A percentile compares a stretch with the other conserved stretches of the same genome.
These are phyloP conservation scores for Alethe castanea DNA, from an alignment of 2,113 vertebrate species.

Conservation along the genomic window DNA sequence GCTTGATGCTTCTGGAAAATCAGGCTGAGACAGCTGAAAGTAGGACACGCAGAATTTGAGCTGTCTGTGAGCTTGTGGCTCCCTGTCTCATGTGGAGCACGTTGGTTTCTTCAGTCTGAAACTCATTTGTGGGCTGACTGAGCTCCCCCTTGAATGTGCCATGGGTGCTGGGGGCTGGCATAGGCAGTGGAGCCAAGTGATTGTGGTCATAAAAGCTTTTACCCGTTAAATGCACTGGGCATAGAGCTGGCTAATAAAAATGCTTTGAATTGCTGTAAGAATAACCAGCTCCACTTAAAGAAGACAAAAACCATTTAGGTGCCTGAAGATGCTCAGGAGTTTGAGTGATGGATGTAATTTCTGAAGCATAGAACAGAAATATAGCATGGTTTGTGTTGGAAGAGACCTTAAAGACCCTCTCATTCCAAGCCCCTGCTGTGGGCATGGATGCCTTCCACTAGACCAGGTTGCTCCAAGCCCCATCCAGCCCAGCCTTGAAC, in stretches of 20 bases:
- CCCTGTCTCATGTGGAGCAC: not conserved
- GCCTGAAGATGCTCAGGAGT: not conserved
- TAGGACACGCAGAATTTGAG: conserved; percentile 22
- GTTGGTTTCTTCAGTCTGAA: not conserved
- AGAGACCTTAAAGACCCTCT: not conserved
- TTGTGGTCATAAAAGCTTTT: not conserved
- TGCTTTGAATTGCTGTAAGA: not conserved
- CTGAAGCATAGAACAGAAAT: not conserved
- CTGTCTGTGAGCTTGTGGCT: not conserved
- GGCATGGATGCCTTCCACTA: not conserved
- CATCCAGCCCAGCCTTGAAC: not conserved
- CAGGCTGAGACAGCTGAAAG: conserved; percentile 46
- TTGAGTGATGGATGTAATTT: not conserved
- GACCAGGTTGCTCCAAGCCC: not conserved
- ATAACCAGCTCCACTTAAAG: not conserved
- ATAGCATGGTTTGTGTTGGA: not conserved
- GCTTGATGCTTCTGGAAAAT: conserved; percentile 32
- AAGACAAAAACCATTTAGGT: not conserved
- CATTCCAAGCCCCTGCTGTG: not conserved
- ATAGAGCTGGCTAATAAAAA: not conserved
- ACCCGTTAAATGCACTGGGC: not conserved
- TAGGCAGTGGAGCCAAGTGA: not conserved
- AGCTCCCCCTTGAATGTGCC: not conserved
- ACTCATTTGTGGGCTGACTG: not conserved
- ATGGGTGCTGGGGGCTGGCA: not conserved